phyloP scores from a whole-genome alignment of 2,113 vertebrate genomes.

The Passer domesticus region DNA sequence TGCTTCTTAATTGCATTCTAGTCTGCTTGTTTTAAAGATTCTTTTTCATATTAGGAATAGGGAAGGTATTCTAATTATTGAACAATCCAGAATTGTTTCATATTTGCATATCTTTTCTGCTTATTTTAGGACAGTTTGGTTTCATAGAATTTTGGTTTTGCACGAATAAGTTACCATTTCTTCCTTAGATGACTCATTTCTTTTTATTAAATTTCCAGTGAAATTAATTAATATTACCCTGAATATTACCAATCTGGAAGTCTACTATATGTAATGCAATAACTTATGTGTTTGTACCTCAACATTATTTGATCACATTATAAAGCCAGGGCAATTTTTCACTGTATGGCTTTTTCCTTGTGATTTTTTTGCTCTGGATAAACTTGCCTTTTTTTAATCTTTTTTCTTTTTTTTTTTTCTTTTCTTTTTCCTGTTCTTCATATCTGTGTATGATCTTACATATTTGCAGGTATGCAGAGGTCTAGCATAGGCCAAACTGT shows the following conservation, averaged over 20 bases:
- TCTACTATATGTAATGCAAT: background rate
- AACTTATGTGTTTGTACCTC: background rate
- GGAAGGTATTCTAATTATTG: background rate
- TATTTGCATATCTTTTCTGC: background rate
- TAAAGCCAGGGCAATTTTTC: background rate
- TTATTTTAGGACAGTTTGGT: background rate
- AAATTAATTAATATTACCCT: background rate
- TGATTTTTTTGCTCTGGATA: background rate
- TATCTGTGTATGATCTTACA: rapidly evolving
- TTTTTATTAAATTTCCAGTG: background rate
- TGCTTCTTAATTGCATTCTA: background rate
- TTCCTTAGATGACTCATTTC: background rate
- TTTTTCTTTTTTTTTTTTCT: too few relatives aligned
- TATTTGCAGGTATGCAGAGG: background rate
- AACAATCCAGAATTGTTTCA: background rate
- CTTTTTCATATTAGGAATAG: background rate
- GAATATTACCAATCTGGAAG: background rate
- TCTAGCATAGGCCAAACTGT: background rate
- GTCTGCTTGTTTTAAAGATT: background rate
- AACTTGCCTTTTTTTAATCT: background rate
- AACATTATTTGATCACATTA: background rate
- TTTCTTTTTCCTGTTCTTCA: background rate
- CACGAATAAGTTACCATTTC: background rate
- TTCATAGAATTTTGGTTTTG: background rate
- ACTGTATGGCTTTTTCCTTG: background rate